Base-by-base conservation (phyloP, 2,888 invertebrate genomes). In the Cephus rjabovi region DNA sequence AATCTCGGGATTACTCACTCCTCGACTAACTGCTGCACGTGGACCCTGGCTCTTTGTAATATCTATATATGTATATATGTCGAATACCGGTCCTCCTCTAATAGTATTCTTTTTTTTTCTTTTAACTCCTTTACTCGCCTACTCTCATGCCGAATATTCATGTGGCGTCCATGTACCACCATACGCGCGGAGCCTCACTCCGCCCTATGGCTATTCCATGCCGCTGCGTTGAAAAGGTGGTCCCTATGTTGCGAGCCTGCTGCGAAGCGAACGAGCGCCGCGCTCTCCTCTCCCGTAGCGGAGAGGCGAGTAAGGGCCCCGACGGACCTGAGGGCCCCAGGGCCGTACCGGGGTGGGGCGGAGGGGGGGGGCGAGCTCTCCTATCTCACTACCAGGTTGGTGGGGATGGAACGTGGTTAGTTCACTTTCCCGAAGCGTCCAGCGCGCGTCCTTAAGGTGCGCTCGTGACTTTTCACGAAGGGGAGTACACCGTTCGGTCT, bases 341-440 rank as follows among this genome's bases (percentile, higher is more conserved):
- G 87, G 87, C 86, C 84, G 81, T 79, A 82, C 76, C 74, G 3
- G 3, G 0, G 9, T 0, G 6, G 34, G 34, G 9, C 1, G 9
- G 1, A 3, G 11, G 34, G 34, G 34, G 34, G 77, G 34, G 78
- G 23, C 34, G 33, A 33, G 73, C 12, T 76, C 75, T 77, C 35
- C 35, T 12, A 76, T 56, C 56, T 56, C 56, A 23, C 56, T 56
- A 9, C 56, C 56, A 56, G 2, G 79, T 79, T 87, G 88, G 91
- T 86, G 89, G 91, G 91, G 91, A 91, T 91, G 91, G 91, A 91
- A 91, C 91, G 91, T 87, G 89, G 91, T 89, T 90, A 87, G 91
- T 91, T 91, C 90, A 91, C 91, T 91, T 91, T 90, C 90, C 90
- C 90, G 89, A 87, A 89, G 56, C 86, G 88, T 85, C 83, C 87